phyloP scores from a whole-genome alignment of 2,113 vertebrate genomes.

The Buteo buteo region DNA sequence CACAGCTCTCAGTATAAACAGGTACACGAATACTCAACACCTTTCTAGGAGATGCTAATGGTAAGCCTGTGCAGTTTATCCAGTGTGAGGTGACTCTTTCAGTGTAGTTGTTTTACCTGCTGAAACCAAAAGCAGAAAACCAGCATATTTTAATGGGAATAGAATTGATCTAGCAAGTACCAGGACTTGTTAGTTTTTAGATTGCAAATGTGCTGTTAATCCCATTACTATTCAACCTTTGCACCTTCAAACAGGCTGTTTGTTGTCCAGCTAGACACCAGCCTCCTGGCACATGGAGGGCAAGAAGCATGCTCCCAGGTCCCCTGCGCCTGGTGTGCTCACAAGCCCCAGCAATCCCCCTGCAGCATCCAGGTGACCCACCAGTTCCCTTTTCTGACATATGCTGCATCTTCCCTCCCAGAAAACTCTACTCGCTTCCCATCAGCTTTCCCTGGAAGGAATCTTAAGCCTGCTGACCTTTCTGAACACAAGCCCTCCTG shows the following conservation, averaged over 20 bases:
- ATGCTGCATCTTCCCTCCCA: neutral
- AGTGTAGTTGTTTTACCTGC: neutral
- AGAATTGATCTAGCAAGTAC: neutral
- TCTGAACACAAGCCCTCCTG: neutral
- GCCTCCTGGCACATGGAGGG: neutral
- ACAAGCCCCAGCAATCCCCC: neutral
- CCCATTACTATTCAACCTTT: neutral
- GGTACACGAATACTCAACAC: neutral
- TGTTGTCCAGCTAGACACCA: neutral
- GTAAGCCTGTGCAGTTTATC: neutral
- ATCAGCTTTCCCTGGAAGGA: neutral
- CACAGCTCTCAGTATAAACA: neutral
- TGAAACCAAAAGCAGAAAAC: neutral
- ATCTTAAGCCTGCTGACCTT: neutral
- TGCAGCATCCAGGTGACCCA: neutral
- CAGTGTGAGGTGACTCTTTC: neutral
- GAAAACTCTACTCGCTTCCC: neutral
- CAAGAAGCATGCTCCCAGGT: neutral
- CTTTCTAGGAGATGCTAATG: neutral
- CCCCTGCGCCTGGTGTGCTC: rapidly evolving
- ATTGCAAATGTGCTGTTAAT: neutral
- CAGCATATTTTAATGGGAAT: neutral
- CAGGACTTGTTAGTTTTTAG: neutral
- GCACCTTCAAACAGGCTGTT: neutral
- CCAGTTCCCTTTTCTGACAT: neutral